Percentiles rank a stretch among this genome's conserved stretches.
Conservation (phyloP, 30 jellyfish, hydroid and myxozoan species). For the Hydra vulgaris region DNA sequence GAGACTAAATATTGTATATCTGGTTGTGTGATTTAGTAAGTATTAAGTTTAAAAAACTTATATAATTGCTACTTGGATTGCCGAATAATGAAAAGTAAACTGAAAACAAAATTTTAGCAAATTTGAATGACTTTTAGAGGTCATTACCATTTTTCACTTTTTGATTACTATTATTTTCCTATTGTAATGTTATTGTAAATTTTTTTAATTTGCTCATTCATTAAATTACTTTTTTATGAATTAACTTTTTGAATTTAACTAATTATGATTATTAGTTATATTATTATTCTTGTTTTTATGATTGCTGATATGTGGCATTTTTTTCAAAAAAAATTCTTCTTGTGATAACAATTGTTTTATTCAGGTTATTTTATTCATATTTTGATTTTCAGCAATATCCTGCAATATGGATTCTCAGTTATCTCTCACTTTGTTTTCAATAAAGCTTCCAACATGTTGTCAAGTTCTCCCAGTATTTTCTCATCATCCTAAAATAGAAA, state of each 20-base stretch:
- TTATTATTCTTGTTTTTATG: background rate
- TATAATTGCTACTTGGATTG: conserved; percentile 33
- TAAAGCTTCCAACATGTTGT: background rate
- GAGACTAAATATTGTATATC: too few species aligned
- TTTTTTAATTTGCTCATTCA: background rate
- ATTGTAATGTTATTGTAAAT: background rate
- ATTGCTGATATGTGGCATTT: background rate
- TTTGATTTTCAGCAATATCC: background rate
- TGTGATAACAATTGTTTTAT: background rate
- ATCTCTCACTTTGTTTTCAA: background rate
- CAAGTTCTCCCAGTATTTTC: background rate
- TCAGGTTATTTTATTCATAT: background rate
- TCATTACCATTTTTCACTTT: background rate
- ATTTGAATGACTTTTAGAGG: conserved; percentile 1
- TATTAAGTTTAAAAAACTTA: too few species aligned
- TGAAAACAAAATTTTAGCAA: conserved; percentile 25
- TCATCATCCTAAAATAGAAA: background rate
- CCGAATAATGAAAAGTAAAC: too few species aligned
- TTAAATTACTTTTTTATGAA: background rate
- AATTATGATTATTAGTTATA: background rate
- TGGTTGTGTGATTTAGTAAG: too few species aligned
- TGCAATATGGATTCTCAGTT: background rate
- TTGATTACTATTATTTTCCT: background rate
- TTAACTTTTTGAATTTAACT: background rate
- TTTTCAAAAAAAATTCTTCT: background rate